Evolutionary conservation across 2,797 vertebrate genomes (phyloP), one percentile per base, ranked within the genome.

Genomic region (Tachyglossus aculeatus): DNA sequence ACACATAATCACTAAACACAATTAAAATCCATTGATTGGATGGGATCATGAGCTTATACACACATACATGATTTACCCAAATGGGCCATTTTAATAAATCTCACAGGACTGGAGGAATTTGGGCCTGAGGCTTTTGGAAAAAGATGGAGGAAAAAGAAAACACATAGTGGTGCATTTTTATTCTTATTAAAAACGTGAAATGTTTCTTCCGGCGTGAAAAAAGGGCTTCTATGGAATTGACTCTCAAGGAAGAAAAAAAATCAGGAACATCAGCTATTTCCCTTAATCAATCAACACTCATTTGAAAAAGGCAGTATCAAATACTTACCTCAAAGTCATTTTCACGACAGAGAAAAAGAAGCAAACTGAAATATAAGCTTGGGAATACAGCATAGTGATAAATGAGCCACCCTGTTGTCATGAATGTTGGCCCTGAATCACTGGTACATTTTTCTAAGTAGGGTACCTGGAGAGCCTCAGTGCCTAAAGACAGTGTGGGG

Each of bases 1-100:
- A 74, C 51, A 75, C 53, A 12, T 63, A 57, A 71, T 62, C 75
- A 57, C 61, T 83, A 81, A 67, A n/a, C n/a, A 74, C 15, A 50
- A 50, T 73, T 76, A 58, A 62, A 86, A 51, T 67, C 76, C 63
- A 5, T 68, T 74, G 50, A 58, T 54, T 70, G 3, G 9, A 3
- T 29, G 64, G 74, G 67, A 78, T 69, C 48, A 9, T 19, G 58
- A 61, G 52, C 61, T 80, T 78, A 64, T 33, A 27, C 0, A 70
- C 62, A 63, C 72, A 58, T 57, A 61, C 54, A 50, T 34, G 48
- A 55, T 43, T 37, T 5, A 5, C 71, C 51, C 68, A 57, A 1
- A 58, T 3, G 52, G 77, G 33, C 52, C 19, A 44, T 48, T 71
- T 43, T 58, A 47, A 72, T 53, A 36, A 72, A 74, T 53, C 76